A percentile compares a stretch with the other conserved stretches of the same genome.
These are phyloP conservation scores for Ginglymostoma cirratum DNA, from an alignment of 2,113 vertebrate species.

Conservation along the genomic window DNA sequence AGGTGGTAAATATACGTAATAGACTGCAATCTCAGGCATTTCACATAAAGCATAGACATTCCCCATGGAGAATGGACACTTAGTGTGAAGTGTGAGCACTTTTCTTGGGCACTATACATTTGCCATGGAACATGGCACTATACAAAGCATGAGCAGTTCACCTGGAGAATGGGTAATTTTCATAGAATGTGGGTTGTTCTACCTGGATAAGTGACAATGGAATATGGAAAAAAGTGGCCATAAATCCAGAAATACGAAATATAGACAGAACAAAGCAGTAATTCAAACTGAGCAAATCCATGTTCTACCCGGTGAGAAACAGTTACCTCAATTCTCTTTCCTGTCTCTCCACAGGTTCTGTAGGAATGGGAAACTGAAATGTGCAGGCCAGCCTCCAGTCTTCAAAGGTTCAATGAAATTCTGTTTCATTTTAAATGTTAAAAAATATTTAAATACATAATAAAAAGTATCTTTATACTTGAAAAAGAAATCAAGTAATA, in stretches of 20 bases:
- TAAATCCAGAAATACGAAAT: background rate
- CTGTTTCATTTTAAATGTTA: background rate
- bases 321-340: background rate
- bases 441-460: background rate
- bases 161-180: too few relatives aligned
- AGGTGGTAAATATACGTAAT: too few relatives aligned
- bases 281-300: background rate
- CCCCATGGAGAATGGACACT: too few relatives aligned
- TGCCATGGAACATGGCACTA: background rate
- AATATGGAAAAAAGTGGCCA: background rate
- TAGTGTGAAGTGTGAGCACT: too few relatives aligned
- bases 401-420: background rate
- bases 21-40: too few relatives aligned
- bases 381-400: background rate
- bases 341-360: background rate
- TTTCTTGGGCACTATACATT: background rate
- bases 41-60: too few relatives aligned
- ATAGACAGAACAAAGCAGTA: background rate
- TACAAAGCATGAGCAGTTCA: background rate
- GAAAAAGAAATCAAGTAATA: too few relatives aligned
- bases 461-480: background rate
- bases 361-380: background rate
- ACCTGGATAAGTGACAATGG: background rate
- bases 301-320: background rate
- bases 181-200: background rate